phyloP scores from a whole-genome alignment of 2,797 vertebrate species.

The Paratrypauchen microcephalus region DNA sequence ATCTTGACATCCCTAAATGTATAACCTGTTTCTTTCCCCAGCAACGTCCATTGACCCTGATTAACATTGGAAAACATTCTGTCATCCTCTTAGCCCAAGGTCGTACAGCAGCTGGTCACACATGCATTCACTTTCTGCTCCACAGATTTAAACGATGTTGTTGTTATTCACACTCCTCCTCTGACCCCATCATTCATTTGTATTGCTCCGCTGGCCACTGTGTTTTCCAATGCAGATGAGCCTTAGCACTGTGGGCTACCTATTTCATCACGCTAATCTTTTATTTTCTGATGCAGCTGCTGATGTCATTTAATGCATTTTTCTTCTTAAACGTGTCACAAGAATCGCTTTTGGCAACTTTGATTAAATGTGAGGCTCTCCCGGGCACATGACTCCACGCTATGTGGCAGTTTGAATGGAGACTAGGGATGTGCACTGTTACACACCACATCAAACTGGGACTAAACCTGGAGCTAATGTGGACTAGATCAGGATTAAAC shows the following conservation, averaged over 20 bases:
- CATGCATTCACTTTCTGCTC: slow-evolving; percentile 17
- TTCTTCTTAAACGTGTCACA: slow-evolving; percentile 37
- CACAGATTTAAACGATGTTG: slow-evolving; percentile 19
- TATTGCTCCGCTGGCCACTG: slow-evolving; percentile 25
- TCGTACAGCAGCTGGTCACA: slow-evolving; percentile 9
- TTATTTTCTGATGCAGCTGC: slow-evolving; percentile 57
- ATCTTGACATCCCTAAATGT: no score
- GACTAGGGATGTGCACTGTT: background rate
- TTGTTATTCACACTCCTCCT: slow-evolving; percentile 18
- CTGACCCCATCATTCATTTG: slow-evolving; percentile 26
- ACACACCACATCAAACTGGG: background rate
- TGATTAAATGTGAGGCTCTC: slow-evolving; percentile 45
- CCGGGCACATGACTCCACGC: slow-evolving; percentile 33
- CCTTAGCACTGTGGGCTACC: slow-evolving; percentile 36
- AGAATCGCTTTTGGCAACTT: slow-evolving; percentile 30
- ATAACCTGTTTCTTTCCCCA: background rate
- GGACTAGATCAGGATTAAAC: background rate
- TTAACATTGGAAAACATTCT: background rate
- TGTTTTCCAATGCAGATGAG: slow-evolving; percentile 32
- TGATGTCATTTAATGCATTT: slow-evolving; percentile 48
- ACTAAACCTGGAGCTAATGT: background rate
- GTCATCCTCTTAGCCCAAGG: slow-evolving; percentile 1
- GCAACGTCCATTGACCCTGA: background rate
- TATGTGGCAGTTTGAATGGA: slow-evolving; percentile 13
- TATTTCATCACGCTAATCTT: slow-evolving; percentile 63